Percentiles rank a stretch among this genome's conserved stretches.
phyloP scores from a whole-genome alignment of 2,113 vertebrate species.

The Lonchura striata region DNA sequence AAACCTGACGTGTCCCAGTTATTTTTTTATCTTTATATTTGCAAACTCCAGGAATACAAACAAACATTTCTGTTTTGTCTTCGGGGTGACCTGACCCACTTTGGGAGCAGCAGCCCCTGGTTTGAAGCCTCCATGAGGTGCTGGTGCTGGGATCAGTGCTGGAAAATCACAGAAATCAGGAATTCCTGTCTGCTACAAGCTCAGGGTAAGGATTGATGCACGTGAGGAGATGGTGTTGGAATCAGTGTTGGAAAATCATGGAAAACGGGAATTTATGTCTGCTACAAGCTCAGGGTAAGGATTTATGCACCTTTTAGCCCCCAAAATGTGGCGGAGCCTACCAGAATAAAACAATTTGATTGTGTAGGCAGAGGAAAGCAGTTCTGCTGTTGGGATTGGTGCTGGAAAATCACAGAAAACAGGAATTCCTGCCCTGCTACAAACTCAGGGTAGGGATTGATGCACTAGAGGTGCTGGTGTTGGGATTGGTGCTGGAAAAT shows the following conservation, averaged over 20 bases:
- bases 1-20: neutral
- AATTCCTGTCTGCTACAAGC: neutral
- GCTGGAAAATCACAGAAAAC: neutral
- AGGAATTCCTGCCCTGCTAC: neutral
- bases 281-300: too few relatives aligned
- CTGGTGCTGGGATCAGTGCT: neutral
- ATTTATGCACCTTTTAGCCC: too few relatives aligned
- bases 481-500: neutral
- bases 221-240: too few relatives aligned
- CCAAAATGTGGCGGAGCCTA: too few relatives aligned
- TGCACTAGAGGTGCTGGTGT: fast-evolving
- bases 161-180: neutral
- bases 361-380: too few relatives aligned
- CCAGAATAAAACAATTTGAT: too few relatives aligned
- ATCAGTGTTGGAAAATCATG: too few relatives aligned
- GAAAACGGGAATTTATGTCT: too few relatives aligned
- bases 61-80: neutral
- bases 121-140: neutral
- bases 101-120: neutral
- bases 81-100: neutral
- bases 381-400: too few relatives aligned
- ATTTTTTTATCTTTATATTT: neutral
- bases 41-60: neutral
- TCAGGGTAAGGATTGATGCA: neutral
- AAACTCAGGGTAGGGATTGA: neutral